Evolutionary conservation across 2,888 invertebrate species (phyloP).

Genomic region (Cephalotes varians): DNA sequence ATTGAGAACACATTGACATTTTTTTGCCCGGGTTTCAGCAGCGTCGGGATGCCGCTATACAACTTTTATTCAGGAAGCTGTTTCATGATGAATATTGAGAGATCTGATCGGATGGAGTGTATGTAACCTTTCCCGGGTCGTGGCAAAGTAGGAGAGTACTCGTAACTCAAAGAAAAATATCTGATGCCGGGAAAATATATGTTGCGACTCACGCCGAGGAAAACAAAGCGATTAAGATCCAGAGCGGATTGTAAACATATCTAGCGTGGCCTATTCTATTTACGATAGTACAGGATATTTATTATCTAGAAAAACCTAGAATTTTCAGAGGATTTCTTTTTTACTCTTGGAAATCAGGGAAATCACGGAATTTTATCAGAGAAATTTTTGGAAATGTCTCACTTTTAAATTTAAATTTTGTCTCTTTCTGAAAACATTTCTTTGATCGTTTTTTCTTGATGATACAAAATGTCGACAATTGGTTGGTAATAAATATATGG

Average conservation of each 20-base stretch:
- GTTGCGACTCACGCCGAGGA: constrained; percentile 6
- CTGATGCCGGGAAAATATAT: constrained; percentile 7
- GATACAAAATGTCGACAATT: too few species aligned
- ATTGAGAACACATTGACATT: background rate
- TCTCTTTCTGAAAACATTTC: too few species aligned
- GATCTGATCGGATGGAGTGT: constrained; percentile 10
- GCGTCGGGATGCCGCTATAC: background rate
- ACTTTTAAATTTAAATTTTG: too few species aligned
- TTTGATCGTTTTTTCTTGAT: too few species aligned
- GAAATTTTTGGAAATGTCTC: too few species aligned
- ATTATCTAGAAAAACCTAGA: too few species aligned
- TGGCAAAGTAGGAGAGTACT: background rate
- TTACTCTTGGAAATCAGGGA: too few species aligned
- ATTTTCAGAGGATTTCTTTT: too few species aligned
- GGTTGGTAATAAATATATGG: too few species aligned
- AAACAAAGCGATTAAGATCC: constrained; percentile 44
- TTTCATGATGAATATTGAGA: constrained; percentile 30
- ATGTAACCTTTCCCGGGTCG: background rate
- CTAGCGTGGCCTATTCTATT: background rate
- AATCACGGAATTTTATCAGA: too few species aligned
- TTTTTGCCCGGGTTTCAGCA: constrained; percentile 2
- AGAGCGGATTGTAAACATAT: background rate
- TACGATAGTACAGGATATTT: too few species aligned
- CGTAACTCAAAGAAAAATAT: constrained; percentile 25
- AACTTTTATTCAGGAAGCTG: constrained; percentile 28